These are phyloP conservation scores for Chloropsis cyanopogon DNA, from an alignment of 2,113 vertebrate genomes.

Conservation along the genomic window DNA sequence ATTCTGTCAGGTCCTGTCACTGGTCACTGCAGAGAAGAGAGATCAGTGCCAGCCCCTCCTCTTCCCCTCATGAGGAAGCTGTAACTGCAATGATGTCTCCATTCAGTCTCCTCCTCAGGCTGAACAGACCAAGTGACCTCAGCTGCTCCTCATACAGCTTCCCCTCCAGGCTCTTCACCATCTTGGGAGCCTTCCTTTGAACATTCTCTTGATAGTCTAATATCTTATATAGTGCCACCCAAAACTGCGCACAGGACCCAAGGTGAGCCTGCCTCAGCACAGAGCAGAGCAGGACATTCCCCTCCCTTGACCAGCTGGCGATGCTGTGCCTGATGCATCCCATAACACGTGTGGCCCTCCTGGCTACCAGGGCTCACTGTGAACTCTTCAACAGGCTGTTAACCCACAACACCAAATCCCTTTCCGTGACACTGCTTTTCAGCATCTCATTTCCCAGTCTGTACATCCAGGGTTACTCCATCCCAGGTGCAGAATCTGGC, in stretches of 20 bases:
- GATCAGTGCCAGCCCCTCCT: accelerated
- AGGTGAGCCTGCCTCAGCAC: accelerated
- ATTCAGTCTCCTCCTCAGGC: background rate
- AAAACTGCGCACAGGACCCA: background rate
- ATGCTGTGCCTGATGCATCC: background rate
- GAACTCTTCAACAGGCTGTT: background rate
- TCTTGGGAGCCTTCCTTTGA: background rate
- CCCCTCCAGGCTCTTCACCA: background rate
- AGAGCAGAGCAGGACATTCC: accelerated
- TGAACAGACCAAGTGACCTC: background rate
- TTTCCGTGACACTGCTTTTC: background rate
- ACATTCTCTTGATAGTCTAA: background rate
- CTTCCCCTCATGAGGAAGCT: accelerated
- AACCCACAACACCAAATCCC: background rate
- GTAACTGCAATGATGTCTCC: background rate
- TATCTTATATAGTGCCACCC: background rate
- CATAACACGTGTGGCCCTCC: background rate
- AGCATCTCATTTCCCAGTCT: background rate
- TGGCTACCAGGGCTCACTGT: background rate
- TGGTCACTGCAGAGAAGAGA: background rate
- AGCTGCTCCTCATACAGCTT: accelerated
- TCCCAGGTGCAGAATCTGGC: background rate
- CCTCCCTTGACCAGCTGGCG: accelerated
- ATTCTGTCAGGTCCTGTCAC: accelerated
- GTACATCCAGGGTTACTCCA: background rate